These are phyloP conservation scores for Myotis yumanensis DNA, from an alignment of 2,113 vertebrate genomes.

Conservation along the genomic window DNA sequence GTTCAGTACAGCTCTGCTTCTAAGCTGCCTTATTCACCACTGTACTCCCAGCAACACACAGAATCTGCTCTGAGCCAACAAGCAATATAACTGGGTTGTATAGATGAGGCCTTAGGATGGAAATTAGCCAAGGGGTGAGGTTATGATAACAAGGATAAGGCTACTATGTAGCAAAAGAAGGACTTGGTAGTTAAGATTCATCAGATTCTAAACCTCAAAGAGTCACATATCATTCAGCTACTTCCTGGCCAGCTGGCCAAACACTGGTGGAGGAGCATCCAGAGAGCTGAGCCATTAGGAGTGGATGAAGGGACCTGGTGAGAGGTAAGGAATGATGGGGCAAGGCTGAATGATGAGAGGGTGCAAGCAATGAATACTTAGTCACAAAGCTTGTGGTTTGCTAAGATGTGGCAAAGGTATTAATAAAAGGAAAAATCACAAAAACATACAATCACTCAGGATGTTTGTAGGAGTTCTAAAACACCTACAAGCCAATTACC, in stretches of 20 bases:
- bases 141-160: background rate
- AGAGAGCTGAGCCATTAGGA: background rate
- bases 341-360: background rate
- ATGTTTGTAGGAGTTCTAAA: background rate
- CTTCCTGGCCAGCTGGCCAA: background rate
- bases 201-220: background rate
- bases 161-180: background rate
- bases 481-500: background rate
- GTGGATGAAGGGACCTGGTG: background rate
- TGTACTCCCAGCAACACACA: background rate
- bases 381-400: background rate
- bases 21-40: background rate
- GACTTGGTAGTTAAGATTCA: background rate
- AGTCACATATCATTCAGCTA: background rate
- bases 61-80: background rate
- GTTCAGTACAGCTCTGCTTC: background rate
- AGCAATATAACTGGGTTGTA: background rate
- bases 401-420: background rate
- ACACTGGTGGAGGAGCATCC: background rate
- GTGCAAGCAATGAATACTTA: background rate
- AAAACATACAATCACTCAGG: constrained; percentile 7
- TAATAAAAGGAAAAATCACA: constrained; percentile 12
- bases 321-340: background rate
- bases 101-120: background rate
- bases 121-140: background rate